phyloP scores from a whole-genome alignment of 2,797 vertebrate genomes.

The Epinephelus malabaricus region DNA sequence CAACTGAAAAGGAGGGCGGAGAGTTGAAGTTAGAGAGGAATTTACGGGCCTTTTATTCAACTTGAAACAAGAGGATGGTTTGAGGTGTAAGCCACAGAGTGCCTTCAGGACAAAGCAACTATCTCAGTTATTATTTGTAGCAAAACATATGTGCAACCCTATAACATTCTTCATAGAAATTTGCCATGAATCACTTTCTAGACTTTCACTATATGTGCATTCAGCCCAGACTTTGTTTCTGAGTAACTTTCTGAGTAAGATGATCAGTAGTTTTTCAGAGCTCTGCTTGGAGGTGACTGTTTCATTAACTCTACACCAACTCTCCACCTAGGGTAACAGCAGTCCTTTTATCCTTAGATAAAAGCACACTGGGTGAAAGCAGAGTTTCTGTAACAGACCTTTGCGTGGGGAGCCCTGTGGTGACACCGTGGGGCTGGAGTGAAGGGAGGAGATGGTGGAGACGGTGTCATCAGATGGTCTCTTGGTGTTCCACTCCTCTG shows the following conservation, averaged over 20 bases:
- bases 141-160: neutral
- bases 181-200: neutral
- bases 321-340: neutral
- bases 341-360: neutral
- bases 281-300: neutral
- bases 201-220: neutral
- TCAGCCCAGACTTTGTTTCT: neutral
- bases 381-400: constrained; percentile 78
- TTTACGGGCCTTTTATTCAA: neutral
- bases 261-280: neutral
- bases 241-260: neutral
- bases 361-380: neutral
- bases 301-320: neutral
- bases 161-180: neutral
- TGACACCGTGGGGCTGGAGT: constrained; percentile 93
- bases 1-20: constrained; percentile 78
- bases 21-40: constrained; percentile 1
- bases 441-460: constrained; percentile 90
- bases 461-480: constrained; percentile 90
- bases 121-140: neutral
- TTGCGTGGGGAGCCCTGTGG: constrained; percentile 93
- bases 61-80: neutral
- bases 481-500: constrained; percentile 89
- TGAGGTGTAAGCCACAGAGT: neutral
- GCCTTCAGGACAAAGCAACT: neutral